These are phyloP conservation scores for Himalopsyche japonica DNA, from an alignment of 2,888 invertebrate genomes.

Conservation along the genomic window DNA sequence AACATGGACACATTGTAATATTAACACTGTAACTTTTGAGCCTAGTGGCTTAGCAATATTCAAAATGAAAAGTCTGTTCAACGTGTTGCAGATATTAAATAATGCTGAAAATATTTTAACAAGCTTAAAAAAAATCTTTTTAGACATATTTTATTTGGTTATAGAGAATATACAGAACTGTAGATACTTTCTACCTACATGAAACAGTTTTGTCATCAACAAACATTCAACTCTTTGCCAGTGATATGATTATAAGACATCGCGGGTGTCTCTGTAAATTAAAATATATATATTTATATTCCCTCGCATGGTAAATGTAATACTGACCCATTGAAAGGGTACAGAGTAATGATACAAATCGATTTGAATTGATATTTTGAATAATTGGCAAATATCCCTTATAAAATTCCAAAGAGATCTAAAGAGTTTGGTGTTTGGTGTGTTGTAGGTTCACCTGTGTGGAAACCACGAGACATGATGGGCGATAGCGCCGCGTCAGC, in stretches of 20 bases:
- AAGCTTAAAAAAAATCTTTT: no score
- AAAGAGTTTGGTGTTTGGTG: slow-evolving; percentile 62
- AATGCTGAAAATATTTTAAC: no score
- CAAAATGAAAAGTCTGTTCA: no score
- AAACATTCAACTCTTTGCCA: slow-evolving; percentile 62
- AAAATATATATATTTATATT: not conserved
- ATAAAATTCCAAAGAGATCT: slow-evolving; percentile 21
- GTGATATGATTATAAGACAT: not conserved
- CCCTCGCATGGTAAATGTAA: not conserved
- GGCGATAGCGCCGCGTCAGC: slow-evolving; percentile 57
- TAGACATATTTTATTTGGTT: not conserved
- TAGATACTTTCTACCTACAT: not conserved
- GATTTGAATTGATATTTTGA: not conserved
- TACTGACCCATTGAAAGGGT: not conserved
- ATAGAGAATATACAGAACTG: not conserved
- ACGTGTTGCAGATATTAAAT: no score
- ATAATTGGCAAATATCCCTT: not conserved
- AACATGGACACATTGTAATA: not conserved
- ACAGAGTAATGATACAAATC: not conserved
- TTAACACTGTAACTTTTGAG: not conserved
- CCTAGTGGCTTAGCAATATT: not conserved
- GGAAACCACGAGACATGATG: slow-evolving; percentile 93
- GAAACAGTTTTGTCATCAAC: slow-evolving; percentile 48
- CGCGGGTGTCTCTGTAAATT: not conserved
- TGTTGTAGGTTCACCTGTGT: slow-evolving; percentile 94